Evolutionary conservation across 2,113 vertebrate genomes (phyloP), one percentile per base, ranked within the genome.

Genomic region (Hypanus sabinus): DNA sequence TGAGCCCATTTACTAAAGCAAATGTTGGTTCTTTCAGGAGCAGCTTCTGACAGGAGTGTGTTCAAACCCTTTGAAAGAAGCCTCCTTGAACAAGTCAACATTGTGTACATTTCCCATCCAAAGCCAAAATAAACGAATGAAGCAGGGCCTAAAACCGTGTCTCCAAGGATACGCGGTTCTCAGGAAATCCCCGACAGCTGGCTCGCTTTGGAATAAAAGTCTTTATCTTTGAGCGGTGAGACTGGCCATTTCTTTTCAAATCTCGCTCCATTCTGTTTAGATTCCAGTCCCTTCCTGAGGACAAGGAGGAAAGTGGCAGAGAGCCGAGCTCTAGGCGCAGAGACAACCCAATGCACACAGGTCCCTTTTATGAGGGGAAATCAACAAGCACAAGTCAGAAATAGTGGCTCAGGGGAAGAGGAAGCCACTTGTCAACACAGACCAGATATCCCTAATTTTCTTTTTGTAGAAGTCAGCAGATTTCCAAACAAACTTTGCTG

Each of bases 401-500:
- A 87, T 46, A 73, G 70, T 30, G 70, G 27, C 36, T 24, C 91
- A 24, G 91, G 65, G 38, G 91, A 71, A 92, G 46, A 92, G 90
- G 68, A 92, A 92, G 62, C 57, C 85, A 14, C 62, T 65, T 90
- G 85, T 62, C 85, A 90, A 90, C 60, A 33, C 85, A 10, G 30
- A 62, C 60, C 14, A 65, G 85, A 90, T 90, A n/a, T 30, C 57
- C 60, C 60, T 90, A 60, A 60, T 33, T 90, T 65, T 90, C 36
- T 36, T 90, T 90, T 68, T 87, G 75, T 1, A 90, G 62, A n/a
- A 93, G 36, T 73, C 36, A 93, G 68, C 68, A 55, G 22, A 73
- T 93, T 71, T 93, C 91, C 73, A 93, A 93, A 93, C 70, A 93
- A 93, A 93, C 91, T 73, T 73, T 33, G 85, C 85, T 90, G n/a